Percentiles rank a stretch among this genome's conserved stretches.
Evolutionary conservation across 2,113 vertebrate genomes (phyloP).

Genomic region (Bos indicus): DNA sequence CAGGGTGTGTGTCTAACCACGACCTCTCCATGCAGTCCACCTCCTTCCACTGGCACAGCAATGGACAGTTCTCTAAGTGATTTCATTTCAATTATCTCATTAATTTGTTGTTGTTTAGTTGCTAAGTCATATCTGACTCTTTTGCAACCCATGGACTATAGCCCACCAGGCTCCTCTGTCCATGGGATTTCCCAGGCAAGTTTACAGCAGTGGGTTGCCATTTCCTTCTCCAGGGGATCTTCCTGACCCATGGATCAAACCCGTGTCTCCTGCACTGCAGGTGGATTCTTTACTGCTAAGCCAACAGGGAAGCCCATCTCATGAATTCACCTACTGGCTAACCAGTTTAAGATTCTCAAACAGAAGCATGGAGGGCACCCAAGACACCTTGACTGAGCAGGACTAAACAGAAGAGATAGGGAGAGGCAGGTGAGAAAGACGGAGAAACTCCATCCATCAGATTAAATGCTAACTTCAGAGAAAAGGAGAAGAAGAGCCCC

Average conservation of each 20-base stretch:
- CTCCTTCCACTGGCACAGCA: background rate
- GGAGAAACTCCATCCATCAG: background rate
- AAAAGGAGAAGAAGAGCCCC: conserved; percentile 3
- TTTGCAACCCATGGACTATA: background rate
- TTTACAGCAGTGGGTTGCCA: background rate
- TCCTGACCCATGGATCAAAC: background rate
- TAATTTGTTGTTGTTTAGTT: background rate
- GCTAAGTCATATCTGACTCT: background rate
- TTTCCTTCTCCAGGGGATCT: background rate
- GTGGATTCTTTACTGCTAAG: background rate
- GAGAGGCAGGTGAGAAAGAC: background rate
- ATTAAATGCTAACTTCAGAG: conserved; percentile 38
- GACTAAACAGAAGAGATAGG: background rate
- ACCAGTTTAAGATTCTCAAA: background rate
- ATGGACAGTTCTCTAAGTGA: background rate
- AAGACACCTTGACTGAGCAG: background rate
- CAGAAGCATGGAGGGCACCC: background rate
- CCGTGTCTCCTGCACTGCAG: background rate
- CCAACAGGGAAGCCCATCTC: background rate
- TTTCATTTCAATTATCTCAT: background rate
- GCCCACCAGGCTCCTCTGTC: background rate
- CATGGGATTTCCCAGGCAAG: background rate
- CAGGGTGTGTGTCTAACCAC: background rate
- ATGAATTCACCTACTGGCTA: background rate
- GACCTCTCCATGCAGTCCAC: fast-evolving